A percentile compares a stretch with the other conserved stretches of the same genome.
Evolutionary conservation across 2,113 vertebrate genomes (phyloP).

Genomic region (Siniperca chuatsi): DNA sequence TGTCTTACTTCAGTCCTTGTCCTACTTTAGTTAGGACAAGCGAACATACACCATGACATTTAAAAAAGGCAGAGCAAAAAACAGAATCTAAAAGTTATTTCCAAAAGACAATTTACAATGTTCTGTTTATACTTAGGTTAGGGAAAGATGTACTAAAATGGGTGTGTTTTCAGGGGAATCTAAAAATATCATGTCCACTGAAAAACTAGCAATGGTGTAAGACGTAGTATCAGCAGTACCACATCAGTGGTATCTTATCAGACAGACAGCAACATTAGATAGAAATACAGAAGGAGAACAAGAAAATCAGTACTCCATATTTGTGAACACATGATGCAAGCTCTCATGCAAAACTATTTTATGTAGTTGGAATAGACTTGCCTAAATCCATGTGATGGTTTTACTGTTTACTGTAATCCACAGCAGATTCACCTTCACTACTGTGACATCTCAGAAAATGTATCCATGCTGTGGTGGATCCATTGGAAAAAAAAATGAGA

Average conservation of each 20-base stretch:
- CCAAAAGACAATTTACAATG: background rate
- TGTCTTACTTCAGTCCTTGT: background rate
- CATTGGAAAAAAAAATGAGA: background rate
- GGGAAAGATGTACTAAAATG: background rate
- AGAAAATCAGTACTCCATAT: background rate
- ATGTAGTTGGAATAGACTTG: background rate
- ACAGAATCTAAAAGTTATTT: background rate
- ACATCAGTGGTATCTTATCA: background rate
- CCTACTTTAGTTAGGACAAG: background rate
- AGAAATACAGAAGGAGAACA: background rate
- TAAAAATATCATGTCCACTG: constrained; percentile 8
- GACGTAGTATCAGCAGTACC: background rate
- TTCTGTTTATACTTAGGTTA: background rate
- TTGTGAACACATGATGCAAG: background rate
- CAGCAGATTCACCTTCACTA: background rate
- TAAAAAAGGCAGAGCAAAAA: background rate
- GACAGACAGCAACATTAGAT: background rate
- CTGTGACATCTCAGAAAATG: background rate
- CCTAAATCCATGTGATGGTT: background rate
- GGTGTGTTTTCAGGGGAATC: background rate
- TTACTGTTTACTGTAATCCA: background rate
- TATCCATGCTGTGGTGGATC: background rate
- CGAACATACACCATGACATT: constrained; percentile 9
- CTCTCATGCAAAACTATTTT: too few relatives aligned
- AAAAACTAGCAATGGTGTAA: background rate